phyloP scores from a whole-genome alignment of 2,113 vertebrate species.

The Lynx canadensis region DNA sequence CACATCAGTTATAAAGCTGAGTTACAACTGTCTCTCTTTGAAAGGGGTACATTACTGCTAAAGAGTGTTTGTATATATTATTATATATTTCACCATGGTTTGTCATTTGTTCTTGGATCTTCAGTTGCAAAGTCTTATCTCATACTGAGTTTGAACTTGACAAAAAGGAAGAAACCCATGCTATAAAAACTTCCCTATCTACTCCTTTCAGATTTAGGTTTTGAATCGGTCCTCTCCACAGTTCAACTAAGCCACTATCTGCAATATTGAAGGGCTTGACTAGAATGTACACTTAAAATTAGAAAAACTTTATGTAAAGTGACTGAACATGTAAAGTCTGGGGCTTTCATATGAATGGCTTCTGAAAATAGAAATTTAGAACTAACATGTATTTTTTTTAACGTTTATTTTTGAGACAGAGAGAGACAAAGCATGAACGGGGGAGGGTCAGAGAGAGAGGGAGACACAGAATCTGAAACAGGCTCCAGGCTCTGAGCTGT shows the following conservation, averaged over 20 bases:
- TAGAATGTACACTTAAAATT: not conserved
- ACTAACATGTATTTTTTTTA: not conserved
- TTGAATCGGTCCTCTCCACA: not conserved
- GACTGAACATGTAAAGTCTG: not conserved
- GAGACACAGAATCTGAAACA: no score
- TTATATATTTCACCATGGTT: not conserved
- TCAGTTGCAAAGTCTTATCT: not conserved
- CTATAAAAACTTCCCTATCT: not conserved
- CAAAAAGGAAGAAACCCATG: not conserved
- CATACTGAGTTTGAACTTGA: not conserved
- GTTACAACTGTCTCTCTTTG: not conserved
- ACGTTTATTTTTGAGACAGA: not conserved
- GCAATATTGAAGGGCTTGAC: not conserved
- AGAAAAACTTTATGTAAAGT: not conserved
- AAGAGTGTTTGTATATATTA: slow-evolving; percentile 3
- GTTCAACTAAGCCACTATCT: not conserved
- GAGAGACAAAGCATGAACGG: no score
- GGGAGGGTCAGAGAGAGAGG: no score
- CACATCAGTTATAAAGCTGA: not conserved
- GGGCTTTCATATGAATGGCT: not conserved
- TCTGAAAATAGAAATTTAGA: slow-evolving; percentile 9
- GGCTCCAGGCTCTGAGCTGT: no score
- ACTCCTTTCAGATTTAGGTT: not conserved
- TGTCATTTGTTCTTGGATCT: not conserved
- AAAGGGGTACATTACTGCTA: not conserved